phyloP scores from a whole-genome alignment of 1,140 invertebrate genomes.

The Cydia pomonella region DNA sequence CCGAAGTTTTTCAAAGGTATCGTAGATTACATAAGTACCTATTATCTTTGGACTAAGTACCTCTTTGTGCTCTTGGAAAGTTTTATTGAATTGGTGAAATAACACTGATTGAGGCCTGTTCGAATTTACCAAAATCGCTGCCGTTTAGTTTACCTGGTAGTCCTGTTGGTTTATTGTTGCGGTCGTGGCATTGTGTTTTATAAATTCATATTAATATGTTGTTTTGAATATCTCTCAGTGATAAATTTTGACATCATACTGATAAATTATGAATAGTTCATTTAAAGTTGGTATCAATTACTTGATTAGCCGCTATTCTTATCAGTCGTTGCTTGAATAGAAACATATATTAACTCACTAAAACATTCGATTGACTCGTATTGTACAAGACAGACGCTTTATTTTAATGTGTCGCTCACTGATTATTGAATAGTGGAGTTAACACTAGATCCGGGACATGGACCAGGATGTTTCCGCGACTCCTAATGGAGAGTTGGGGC shows the following conservation, averaged over 20 bases:
- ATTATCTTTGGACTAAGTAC: too few relatives aligned
- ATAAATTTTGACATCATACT: not conserved
- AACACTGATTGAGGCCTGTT: too few relatives aligned
- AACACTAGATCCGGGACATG: conserved; percentile 1
- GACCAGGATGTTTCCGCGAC: not conserved
- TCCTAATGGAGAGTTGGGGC: not conserved
- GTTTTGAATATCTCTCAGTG: not conserved
- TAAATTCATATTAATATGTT: not conserved
- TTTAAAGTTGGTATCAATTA: conserved; percentile 15
- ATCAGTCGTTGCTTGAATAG: conserved; percentile 6
- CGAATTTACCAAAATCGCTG: not conserved
- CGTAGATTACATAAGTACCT: too few relatives aligned
- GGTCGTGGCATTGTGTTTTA: not conserved
- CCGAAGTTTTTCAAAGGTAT: too few relatives aligned
- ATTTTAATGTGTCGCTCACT: conserved; percentile 9
- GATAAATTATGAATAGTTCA: conserved; percentile 7
- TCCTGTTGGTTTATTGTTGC: not conserved
- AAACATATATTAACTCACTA: conserved; percentile 8
- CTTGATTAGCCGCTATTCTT: not conserved
- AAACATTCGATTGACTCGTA: not conserved
- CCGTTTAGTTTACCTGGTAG: not conserved
- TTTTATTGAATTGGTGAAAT: too few relatives aligned
- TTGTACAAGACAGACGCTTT: conserved; percentile 15
- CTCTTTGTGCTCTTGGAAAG: too few relatives aligned
- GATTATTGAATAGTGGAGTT: conserved; percentile 12